Percentiles rank a stretch among this genome's conserved stretches.
Conservation (phyloP, 2,888 invertebrate species). For the Gerosis bhagava region DNA sequence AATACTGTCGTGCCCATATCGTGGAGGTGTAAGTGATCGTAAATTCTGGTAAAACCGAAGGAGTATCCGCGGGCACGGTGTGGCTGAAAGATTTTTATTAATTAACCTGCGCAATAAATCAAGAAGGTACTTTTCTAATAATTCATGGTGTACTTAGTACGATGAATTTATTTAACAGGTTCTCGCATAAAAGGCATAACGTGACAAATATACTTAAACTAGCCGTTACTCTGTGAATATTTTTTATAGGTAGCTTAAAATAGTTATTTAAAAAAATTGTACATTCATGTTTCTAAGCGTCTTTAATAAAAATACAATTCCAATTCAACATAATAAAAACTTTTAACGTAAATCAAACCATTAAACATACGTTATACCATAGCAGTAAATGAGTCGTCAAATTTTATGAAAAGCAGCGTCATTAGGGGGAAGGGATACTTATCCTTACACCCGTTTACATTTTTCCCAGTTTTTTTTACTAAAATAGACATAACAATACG, state of each 20-base stretch:
- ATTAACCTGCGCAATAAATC: constrained; percentile 52
- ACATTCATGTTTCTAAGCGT: too few relatives aligned
- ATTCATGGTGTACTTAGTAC: constrained; percentile 13
- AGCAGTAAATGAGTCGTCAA: constrained; percentile 7
- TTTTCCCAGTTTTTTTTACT: constrained; percentile 9
- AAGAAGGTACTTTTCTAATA: constrained; percentile 30
- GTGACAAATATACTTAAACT: too few relatives aligned
- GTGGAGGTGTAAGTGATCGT: constrained; percentile 9
- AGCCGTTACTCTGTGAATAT: too few relatives aligned
- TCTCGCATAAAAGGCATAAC: too few relatives aligned
- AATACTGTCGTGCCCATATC: constrained; percentile 7
- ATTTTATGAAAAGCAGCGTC: constrained; percentile 4
- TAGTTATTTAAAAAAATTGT: too few relatives aligned
- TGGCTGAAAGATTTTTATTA: constrained; percentile 57
- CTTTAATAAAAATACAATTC: too few relatives aligned
- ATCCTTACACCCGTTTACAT: background rate
- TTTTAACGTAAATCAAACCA: background rate
- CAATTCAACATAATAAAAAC: too few relatives aligned
- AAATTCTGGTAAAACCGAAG: constrained; percentile 48
- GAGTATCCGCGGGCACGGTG: constrained; percentile 48
- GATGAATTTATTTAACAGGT: too few relatives aligned
- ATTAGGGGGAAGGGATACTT: constrained; percentile 1
- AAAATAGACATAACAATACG: constrained; percentile 27
- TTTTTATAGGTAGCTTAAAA: too few relatives aligned
- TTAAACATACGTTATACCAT: background rate